Conservation (phyloP, 2,797 vertebrate genomes). For the Rhabdomys pumilio region DNA sequence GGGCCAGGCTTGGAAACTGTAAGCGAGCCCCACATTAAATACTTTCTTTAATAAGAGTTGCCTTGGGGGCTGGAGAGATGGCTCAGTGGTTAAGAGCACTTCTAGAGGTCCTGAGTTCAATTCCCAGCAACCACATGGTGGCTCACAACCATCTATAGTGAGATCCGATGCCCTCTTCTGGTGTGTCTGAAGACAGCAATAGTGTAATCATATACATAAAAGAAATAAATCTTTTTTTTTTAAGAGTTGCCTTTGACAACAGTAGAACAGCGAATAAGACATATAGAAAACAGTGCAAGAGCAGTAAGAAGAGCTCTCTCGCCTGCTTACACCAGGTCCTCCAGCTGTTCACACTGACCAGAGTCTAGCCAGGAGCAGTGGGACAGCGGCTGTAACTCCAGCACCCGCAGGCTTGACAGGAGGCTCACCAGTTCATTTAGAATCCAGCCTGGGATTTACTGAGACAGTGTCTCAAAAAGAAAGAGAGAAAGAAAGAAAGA, state of each 20-base stretch:
- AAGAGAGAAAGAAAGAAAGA: too few species aligned
- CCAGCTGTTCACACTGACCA: not conserved
- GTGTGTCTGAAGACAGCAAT: too few species aligned
- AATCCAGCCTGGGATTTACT: not conserved
- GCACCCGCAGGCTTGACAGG: too few species aligned
- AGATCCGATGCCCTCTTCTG: too few species aligned
- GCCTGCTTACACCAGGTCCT: not conserved
- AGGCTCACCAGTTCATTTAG: not conserved
- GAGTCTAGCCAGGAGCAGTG: not conserved
- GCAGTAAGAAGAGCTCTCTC: conserved; percentile 10
- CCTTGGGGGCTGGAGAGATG: too few species aligned
- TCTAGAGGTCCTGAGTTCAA: too few species aligned
- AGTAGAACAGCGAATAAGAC: not conserved
- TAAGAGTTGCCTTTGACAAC: not conserved
- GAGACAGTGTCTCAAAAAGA: not conserved
- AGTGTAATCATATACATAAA: too few species aligned
- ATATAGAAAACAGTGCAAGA: conserved; percentile 13
- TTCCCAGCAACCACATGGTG: too few species aligned
- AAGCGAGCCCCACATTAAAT: not conserved
- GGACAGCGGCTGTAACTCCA: not conserved
- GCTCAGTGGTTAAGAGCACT: too few species aligned
- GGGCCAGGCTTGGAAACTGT: not conserved
- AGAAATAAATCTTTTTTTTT: too few species aligned
- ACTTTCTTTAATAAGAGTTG: not conserved
- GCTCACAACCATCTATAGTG: too few species aligned